phyloP scores from a whole-genome alignment of 2,797 vertebrate species.

The Melopsittacus undulatus region DNA sequence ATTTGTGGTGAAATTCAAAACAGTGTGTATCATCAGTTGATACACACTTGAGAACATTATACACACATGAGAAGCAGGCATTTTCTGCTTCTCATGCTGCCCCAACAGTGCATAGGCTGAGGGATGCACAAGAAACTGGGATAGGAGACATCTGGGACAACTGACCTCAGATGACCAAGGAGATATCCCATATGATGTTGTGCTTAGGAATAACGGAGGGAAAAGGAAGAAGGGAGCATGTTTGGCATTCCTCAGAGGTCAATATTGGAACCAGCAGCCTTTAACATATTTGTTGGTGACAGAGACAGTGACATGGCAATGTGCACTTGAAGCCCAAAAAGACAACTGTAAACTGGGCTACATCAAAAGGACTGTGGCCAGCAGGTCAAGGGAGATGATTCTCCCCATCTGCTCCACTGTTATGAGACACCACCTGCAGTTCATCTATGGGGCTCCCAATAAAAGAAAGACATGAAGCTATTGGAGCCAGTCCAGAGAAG shows the following conservation, averaged over 20 bases:
- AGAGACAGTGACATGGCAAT: neutral
- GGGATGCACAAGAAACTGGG: neutral
- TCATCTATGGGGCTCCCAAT: neutral
- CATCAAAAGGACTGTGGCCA: neutral
- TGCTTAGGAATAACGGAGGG: neutral
- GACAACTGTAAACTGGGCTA: neutral
- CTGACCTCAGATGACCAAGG: neutral
- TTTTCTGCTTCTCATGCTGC: neutral
- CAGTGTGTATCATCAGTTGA: neutral
- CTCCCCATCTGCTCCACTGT: neutral
- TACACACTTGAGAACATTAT: neutral
- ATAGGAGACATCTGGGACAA: neutral
- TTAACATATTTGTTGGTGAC: neutral
- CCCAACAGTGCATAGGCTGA: accelerated
- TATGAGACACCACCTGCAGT: neutral
- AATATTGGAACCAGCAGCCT: neutral
- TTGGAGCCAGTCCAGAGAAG: neutral
- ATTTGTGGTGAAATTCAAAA: neutral
- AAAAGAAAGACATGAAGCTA: neutral
- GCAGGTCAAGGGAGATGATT: neutral
- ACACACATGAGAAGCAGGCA: too few relatives aligned
- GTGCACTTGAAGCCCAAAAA: neutral
- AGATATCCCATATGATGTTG: accelerated
- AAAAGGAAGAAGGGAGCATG: neutral
- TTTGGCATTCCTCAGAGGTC: neutral